phyloP scores from a whole-genome alignment of 2,888 invertebrate genomes.

The Agriopis leucophaearia region DNA sequence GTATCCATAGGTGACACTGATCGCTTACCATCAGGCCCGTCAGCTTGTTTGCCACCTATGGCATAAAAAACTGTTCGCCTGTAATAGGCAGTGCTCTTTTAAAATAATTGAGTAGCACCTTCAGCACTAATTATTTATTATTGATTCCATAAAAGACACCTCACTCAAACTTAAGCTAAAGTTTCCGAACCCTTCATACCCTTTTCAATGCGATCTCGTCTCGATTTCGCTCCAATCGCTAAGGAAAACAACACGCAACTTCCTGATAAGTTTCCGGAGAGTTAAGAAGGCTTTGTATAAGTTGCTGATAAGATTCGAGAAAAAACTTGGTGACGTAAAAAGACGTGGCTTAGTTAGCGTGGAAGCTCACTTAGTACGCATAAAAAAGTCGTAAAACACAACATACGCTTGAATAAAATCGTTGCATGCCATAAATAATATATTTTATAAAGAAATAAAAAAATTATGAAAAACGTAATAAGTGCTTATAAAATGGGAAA shows the following conservation, averaged over 20 bases:
- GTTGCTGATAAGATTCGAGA: slow-evolving; percentile 43
- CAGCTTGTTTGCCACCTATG: no score
- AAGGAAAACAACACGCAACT: slow-evolving; percentile 40
- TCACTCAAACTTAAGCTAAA: slow-evolving; percentile 12
- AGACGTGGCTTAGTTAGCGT: slow-evolving; percentile 33
- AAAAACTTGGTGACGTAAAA: slow-evolving; percentile 38
- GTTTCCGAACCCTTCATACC: slow-evolving; percentile 14
- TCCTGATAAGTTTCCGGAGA: slow-evolving; percentile 36
- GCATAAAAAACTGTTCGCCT: no score
- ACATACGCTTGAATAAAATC: background rate
- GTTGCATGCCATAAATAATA: no score
- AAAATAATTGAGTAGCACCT: slow-evolving; percentile 1
- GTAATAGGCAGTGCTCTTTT: no score
- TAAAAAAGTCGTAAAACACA: background rate
- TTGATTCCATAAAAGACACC: slow-evolving; percentile 18
- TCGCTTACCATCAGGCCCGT: no score
- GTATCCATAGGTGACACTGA: no score
- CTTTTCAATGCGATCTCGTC: slow-evolving; percentile 34
- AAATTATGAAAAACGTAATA: no score
- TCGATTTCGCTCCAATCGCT: slow-evolving; percentile 43
- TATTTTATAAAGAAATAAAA: no score
- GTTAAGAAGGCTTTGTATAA: slow-evolving; percentile 45
- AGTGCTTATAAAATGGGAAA: no score
- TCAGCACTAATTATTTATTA: slow-evolving; percentile 11
- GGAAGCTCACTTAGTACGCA: slow-evolving; percentile 10